A percentile compares a stretch with the other conserved stretches of the same genome.
These are phyloP conservation scores for Sciaenops ocellatus DNA, from an alignment of 2,797 vertebrate genomes.

Conservation along the genomic window DNA sequence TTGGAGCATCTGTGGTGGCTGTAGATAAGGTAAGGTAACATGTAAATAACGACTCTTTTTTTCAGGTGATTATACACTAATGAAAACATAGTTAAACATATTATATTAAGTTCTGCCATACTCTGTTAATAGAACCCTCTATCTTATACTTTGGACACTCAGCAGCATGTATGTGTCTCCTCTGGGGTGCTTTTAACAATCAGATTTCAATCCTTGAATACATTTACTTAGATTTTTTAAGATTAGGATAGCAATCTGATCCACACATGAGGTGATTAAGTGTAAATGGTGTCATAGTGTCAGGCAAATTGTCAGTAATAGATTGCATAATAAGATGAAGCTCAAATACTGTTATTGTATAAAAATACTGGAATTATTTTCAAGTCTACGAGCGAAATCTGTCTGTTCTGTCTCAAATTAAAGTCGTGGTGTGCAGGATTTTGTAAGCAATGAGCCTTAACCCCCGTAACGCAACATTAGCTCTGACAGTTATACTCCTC, in stretches of 20 bases:
- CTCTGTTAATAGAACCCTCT: too few species aligned
- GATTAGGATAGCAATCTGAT: too few species aligned
- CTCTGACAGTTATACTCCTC: background rate
- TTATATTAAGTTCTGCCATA: too few species aligned
- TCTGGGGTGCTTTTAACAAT: background rate
- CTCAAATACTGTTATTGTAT: conserved; percentile 1
- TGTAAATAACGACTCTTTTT: too few species aligned
- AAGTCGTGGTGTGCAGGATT: background rate
- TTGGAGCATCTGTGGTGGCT: too few species aligned
- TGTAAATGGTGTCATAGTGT: background rate
- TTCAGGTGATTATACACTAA: too few species aligned
- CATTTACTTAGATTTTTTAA: background rate
- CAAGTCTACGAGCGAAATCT: background rate
- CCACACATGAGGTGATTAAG: background rate
- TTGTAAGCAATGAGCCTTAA: conserved; percentile 14
- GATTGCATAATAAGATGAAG: background rate
- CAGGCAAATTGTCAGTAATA: background rate
- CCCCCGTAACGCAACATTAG: background rate
- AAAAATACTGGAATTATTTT: background rate
- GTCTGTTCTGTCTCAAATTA: conserved; percentile 10
- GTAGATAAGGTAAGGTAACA: too few species aligned
- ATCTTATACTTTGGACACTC: too few species aligned
- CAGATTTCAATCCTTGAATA: background rate
- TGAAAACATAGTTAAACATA: too few species aligned
- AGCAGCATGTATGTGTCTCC: background rate